Base-by-base conservation (phyloP, 2,113 vertebrate species). In the Pavo muticus region DNA sequence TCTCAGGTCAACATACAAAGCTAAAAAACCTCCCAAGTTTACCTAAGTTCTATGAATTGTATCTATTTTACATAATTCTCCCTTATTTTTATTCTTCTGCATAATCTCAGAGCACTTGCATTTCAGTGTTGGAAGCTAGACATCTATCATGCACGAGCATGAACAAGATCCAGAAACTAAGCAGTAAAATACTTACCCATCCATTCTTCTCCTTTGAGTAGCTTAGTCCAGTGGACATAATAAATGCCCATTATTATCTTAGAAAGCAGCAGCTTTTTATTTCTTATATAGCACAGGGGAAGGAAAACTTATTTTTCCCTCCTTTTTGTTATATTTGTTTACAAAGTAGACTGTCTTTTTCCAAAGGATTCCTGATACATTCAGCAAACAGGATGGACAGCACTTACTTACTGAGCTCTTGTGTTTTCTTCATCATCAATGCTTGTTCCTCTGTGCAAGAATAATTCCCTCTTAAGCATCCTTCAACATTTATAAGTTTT, bases 391-490 rank as follows among this genome's bases (percentile, higher is more conserved):
- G 42, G 10, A 45, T n/a, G 44, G 42, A 57, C 67, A 75, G 32
- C 42, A 7, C 9, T 60, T 54, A 5, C 44, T 78, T 92, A 72
- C 25, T 12, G 37, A 89, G 6, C 68, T 45, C 10, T 68, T 3
- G 13, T 64, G 67, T 68, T 90, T 82, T 79, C 52, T 39, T 72
- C 63, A 32, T 74, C 71, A 74, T 37, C 30, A 91, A 25, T 17
- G 18, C 27, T 70, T 68, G 13, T 14, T 71, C 12, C 13, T 7
- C 17, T 6, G 11, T 21, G 14, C 24, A 82, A 60, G 35, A 93
- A 78, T 74, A 87, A 87, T 82, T 94, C 75, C 32, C 14, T 93
- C 42, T 45, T 78, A 18, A 67, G 63, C 37, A 20, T 64, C 42
- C 42, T 24, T 73, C 74, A 81, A 56, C 14, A 4, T 60, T 77